Conservation (phyloP, 2,888 invertebrate genomes). For the Acronicta leporina region DNA sequence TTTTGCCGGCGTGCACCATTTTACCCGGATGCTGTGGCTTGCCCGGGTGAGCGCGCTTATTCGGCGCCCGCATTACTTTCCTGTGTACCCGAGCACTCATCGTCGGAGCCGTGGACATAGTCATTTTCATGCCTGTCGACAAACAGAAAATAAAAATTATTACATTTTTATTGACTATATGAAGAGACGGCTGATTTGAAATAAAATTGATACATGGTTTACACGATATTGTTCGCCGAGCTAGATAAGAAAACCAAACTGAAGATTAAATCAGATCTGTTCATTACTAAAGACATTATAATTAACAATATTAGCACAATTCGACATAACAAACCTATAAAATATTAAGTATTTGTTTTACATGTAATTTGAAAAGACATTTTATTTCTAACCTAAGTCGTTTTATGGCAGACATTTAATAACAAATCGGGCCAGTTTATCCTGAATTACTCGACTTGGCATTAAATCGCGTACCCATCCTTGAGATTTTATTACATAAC, state of each 20-base stretch:
- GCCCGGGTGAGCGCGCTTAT: constrained; percentile 88
- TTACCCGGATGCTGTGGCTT: constrained; percentile 83
- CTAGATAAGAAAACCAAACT: constrained; percentile 9
- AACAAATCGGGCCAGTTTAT: background rate
- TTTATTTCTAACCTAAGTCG: no score
- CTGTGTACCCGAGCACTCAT: constrained; percentile 91
- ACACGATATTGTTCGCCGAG: background rate
- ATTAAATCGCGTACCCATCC: constrained; percentile 15
- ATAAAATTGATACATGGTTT: background rate
- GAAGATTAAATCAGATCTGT: background rate
- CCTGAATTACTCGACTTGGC: constrained; percentile 1
- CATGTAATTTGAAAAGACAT: background rate
- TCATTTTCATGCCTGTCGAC: constrained; percentile 92
- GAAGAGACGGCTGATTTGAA: constrained; percentile 22
- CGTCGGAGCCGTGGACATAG: constrained; percentile 91
- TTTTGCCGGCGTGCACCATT: constrained; percentile 76
- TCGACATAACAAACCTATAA: no score
- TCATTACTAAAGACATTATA: no score
- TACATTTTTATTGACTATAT: constrained; percentile 52
- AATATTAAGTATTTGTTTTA: no score
- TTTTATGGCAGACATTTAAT: background rate
- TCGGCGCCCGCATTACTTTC: constrained; percentile 91
- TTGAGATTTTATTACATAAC: constrained; percentile 35
- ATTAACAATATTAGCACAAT: no score
- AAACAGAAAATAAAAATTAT: constrained; percentile 71